phyloP scores from a whole-genome alignment of 2,888 invertebrate species.

The Balanococcus diminutus region DNA sequence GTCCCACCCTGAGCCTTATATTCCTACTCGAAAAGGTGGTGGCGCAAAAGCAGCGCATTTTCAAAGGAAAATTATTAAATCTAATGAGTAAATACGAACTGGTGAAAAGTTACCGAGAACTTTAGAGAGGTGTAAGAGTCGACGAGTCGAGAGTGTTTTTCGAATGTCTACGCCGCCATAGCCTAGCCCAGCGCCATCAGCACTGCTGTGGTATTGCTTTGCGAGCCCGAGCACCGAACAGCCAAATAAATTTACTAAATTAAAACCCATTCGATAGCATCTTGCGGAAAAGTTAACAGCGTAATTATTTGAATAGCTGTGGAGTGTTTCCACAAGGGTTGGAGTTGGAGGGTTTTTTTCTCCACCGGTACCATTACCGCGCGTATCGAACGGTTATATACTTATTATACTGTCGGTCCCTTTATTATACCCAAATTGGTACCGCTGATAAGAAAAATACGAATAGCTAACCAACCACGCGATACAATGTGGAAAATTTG shows the following conservation, averaged over 20 bases:
- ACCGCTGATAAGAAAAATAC: background rate
- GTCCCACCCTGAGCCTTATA: no score
- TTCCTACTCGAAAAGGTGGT: background rate
- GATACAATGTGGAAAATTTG: background rate
- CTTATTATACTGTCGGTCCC: background rate
- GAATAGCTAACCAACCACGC: background rate
- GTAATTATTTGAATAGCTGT: background rate
- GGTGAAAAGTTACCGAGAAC: background rate
- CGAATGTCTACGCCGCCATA: background rate
- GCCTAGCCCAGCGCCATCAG: background rate
- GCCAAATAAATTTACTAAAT: conserved; percentile 15
- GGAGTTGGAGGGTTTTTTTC: no score
- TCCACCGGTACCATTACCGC: background rate
- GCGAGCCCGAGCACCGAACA: background rate
- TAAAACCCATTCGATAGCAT: background rate
- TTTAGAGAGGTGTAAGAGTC: background rate
- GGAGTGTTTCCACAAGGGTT: background rate
- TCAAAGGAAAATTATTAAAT: conserved; percentile 35
- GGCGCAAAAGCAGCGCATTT: background rate
- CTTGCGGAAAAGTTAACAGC: background rate
- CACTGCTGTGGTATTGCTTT: background rate
- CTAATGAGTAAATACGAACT: conserved; percentile 36
- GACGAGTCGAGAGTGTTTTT: background rate
- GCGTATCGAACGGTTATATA: background rate
- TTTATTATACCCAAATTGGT: background rate